These are phyloP conservation scores for Melipona beecheii DNA, from an alignment of 2,888 invertebrate species.

Conservation along the genomic window DNA sequence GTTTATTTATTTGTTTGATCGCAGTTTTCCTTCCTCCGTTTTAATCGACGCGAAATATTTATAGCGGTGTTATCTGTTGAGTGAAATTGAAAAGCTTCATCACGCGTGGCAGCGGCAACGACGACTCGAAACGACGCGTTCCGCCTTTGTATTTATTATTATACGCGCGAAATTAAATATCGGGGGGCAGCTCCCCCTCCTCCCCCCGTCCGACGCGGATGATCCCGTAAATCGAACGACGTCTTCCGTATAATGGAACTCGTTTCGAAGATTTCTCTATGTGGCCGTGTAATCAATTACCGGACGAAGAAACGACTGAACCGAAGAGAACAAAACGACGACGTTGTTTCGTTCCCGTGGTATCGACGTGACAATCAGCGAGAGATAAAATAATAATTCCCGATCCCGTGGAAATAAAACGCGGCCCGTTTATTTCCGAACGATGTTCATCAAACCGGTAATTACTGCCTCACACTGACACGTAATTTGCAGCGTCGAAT, in stretches of 20 bases:
- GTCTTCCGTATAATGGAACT: background rate
- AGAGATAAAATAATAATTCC: conserved; percentile 22
- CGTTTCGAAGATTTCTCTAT: conserved; percentile 10
- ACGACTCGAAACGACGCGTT: conserved; percentile 19
- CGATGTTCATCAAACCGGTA: conserved; percentile 15
- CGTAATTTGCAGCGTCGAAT: conserved; percentile 34
- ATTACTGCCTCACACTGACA: conserved; percentile 33
- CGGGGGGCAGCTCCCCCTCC: background rate
- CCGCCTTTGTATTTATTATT: conserved; percentile 42
- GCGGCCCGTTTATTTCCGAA: background rate
- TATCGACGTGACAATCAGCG: background rate
- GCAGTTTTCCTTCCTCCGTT: conserved; percentile 47
- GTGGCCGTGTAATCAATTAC: background rate
- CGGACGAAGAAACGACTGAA: background rate
- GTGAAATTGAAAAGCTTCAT: conserved; percentile 59
- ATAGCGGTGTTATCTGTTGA: conserved; percentile 50
- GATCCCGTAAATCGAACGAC: conserved; percentile 13
- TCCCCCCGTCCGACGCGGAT: background rate
- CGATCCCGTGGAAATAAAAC: conserved; percentile 5
- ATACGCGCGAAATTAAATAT: conserved; percentile 44
- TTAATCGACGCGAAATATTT: conserved; percentile 52
- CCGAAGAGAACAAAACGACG: background rate
- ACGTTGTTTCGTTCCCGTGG: background rate
- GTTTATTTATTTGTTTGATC: conserved; percentile 2
- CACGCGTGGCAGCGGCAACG: conserved; percentile 42